These are phyloP conservation scores for Ooceraea biroi DNA, from an alignment of 1,140 invertebrate genomes.

Conservation along the genomic window DNA sequence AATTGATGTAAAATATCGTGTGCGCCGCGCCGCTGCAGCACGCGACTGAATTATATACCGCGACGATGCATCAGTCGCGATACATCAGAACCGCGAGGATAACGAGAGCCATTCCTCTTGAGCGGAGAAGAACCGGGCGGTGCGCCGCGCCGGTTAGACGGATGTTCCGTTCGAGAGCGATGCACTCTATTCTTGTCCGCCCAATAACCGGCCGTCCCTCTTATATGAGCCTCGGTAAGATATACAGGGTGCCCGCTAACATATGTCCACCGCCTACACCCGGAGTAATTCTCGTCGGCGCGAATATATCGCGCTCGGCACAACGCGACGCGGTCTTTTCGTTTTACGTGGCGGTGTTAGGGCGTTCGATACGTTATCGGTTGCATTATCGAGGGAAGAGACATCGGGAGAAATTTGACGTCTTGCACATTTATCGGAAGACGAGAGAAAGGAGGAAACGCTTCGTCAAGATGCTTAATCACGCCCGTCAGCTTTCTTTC, in stretches of 20 bases:
- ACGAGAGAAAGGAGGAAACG: no score
- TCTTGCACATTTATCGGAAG: slow-evolving; percentile 28
- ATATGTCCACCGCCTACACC: slow-evolving; percentile 38
- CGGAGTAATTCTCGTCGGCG: slow-evolving; percentile 26
- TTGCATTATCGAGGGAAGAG: no score
- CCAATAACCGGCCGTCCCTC: slow-evolving; percentile 74
- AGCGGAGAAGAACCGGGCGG: slow-evolving; percentile 73
- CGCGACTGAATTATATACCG: slow-evolving; percentile 25
- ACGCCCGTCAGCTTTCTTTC: neutral
- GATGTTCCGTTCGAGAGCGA: slow-evolving; percentile 79
- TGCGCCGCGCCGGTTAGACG: slow-evolving; percentile 74
- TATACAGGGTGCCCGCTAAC: slow-evolving; percentile 34
- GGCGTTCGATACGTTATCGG: neutral
- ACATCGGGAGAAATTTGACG: neutral
- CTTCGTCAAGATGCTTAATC: neutral
- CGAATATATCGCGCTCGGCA: slow-evolving; percentile 43
- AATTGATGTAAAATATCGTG: slow-evolving; percentile 47
- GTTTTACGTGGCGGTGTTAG: neutral
- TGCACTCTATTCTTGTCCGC: slow-evolving; percentile 78
- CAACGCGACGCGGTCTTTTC: slow-evolving; percentile 17
- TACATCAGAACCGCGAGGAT: neutral
- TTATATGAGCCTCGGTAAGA: slow-evolving; percentile 47
- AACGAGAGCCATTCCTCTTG: neutral
- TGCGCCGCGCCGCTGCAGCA: slow-evolving; percentile 3
- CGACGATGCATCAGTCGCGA: slow-evolving; percentile 13